Conservation (phyloP, 2,113 vertebrate species). For the Addax nasomaculatus region DNA sequence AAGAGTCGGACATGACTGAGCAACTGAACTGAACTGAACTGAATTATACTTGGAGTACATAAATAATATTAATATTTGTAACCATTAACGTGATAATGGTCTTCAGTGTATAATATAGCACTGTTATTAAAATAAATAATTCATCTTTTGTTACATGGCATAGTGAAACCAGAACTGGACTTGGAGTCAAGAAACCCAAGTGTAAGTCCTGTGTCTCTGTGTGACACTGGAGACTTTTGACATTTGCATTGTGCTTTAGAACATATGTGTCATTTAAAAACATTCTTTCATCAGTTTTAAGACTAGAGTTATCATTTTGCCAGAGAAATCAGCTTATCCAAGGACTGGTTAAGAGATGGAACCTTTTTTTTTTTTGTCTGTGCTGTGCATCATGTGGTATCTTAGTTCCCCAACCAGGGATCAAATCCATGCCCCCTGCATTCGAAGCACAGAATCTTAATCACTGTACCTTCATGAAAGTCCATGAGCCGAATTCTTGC, state of each 20-base stretch:
- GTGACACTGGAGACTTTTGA: background rate
- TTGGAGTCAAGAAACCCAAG: background rate
- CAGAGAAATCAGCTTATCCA: background rate
- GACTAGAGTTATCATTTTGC: background rate
- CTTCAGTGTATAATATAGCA: conserved; percentile 44
- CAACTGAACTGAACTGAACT: too few species aligned
- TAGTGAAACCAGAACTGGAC: background rate
- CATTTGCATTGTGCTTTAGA: background rate
- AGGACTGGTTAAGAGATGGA: background rate
- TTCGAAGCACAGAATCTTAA: background rate
- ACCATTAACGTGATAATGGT: conserved; percentile 34
- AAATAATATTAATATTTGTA: conserved; percentile 57
- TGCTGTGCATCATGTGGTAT: background rate
- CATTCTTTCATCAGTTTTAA: background rate
- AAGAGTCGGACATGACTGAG: too few species aligned
- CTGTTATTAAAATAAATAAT: conserved; percentile 66
- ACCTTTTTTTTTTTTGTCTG: background rate
- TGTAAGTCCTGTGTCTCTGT: background rate
- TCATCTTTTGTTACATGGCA: background rate
- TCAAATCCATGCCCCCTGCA: background rate
- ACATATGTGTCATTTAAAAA: background rate
- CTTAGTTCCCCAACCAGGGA: background rate
- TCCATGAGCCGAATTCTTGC: background rate
- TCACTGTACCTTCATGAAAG: background rate
- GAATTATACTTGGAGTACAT: conserved; percentile 32